A percentile compares a stretch with the other conserved stretches of the same genome.
These are phyloP conservation scores for Aproaerema taeniolella DNA, from an alignment of 2,888 invertebrate species.

Conservation along the genomic window DNA sequence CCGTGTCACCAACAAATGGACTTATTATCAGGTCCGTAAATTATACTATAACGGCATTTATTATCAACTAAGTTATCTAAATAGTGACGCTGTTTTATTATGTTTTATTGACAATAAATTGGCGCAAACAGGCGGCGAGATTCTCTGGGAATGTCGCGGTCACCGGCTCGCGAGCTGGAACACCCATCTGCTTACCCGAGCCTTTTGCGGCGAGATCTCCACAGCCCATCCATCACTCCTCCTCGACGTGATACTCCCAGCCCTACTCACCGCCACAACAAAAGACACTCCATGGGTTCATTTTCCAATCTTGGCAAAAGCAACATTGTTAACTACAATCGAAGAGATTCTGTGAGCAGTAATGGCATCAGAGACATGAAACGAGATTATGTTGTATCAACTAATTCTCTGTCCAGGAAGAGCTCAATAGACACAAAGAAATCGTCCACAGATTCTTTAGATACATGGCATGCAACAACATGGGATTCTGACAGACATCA, in stretches of 20 bases:
- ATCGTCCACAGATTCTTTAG: conserved; percentile 84
- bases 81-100: neutral
- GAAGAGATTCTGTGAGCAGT: conserved; percentile 58
- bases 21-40: conserved; percentile 63
- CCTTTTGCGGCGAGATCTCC: conserved; percentile 78
- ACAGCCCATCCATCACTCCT: conserved; percentile 66
- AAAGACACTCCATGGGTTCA: conserved; percentile 66
- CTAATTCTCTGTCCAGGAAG: conserved; percentile 65
- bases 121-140: conserved; percentile 72
- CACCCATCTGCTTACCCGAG: conserved; percentile 86
- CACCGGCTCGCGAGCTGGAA: conserved; percentile 77
- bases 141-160: conserved; percentile 76
- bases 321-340: conserved; percentile 59
- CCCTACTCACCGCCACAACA: conserved; percentile 55
- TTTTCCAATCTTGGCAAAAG: conserved; percentile 58
- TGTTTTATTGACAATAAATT: conserved; percentile 1
- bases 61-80: too few relatives aligned
- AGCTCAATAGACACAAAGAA: conserved; percentile 69
- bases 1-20: conserved; percentile 64
- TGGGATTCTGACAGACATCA: conserved; percentile 83
- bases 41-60: conserved; percentile 10
- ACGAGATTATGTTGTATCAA: conserved; percentile 72
- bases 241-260: conserved; percentile 70
- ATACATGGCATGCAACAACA: conserved; percentile 81
- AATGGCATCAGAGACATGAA: conserved; percentile 67